Evolutionary conservation across 2,888 invertebrate genomes (phyloP), one percentile per base, ranked within the genome.

Genomic region (Priocnemis perturbator): DNA sequence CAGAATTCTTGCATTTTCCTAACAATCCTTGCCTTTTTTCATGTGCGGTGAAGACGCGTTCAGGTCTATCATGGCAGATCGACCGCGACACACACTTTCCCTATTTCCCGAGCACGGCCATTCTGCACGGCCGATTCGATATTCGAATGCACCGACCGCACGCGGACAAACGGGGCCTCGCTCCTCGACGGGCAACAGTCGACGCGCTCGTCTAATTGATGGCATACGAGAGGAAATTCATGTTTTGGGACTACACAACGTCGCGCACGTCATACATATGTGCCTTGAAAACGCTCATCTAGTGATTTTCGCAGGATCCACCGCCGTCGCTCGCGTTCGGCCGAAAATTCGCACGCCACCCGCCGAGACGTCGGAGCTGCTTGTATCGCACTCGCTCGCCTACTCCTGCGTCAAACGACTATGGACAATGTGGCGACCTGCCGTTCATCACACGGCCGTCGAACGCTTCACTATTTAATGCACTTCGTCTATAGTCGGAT

Each of bases 1-100:
- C 77, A 77, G 74, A 81, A 79, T 81, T 83, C 75, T 79, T 79
- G 78, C 86, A 86, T 86, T 79, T 81, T 57, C 67, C 60, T 77
- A 80, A 71, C 74, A 79, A 77, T 78, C 75, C 67, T 69, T 71
- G 81, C 84, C 77, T 82, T 78, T 84, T 79, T 79, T 81, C 76
- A 71, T 69, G 70, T 73, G 76, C 79, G 82, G 75, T 77, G 83
- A 83, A 83, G 86, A 88, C 88, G 87, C 87, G 86, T 80, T 85
- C 83, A 82, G 85, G 86, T 83, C 87, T 87, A 88, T 87, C 88
- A 88, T 89, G 88, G 88, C 88, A 86, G 87, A 83, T 84, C 82
- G 83, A 81, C 81, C 83, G 78, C 78, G 81, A 78, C 79, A 81
- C 79, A 77, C 82, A 85, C 82, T 77, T 79, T 80, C 71, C 71